Base-by-base conservation (phyloP, 1,140 invertebrate genomes). In the Meloidogyne chitwoodi region DNA sequence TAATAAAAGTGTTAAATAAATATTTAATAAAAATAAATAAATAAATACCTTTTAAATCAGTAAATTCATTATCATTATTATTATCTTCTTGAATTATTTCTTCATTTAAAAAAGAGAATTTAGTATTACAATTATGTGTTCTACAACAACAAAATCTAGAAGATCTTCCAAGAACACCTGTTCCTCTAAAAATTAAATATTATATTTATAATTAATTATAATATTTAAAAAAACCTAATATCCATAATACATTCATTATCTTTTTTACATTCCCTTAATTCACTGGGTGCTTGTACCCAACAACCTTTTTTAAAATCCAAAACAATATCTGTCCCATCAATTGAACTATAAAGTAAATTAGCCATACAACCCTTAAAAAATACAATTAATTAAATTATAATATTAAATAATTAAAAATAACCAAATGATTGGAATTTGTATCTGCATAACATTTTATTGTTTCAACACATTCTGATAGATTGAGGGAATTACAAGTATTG, bases 61-160 rank as follows among this genome's bases (percentile, higher is more conserved):
- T n/a, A 14, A 56, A n/a, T 56, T 56, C 48, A 56, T 56, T 41
- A 41, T 41, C 38, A n/a, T n/a, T n/a, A 14, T 34, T 10, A 4
- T 34, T 14, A 16, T 44, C 41, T 44, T 56, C 48, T n/a, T 56
- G 4, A 38, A 38, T n/a, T 1, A 5, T n/a, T n/a, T 56, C 48
- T 56, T 56, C 48, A 56, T 56, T n/a, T n/a, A n/a, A 19, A n/a
- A 56, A 56, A n/a, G 48, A n/a, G 22, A 24, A 56, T 24, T 80
- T 81, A 14, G 72, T 19, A 64, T 83, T 83, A 65, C 81, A 83
- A 44, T 84, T 69, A 41, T 83, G 81, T 12, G 81, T 84, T n/a
- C 78, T 61, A 63, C 81, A 83, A 31, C 81, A 83, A 77, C 81
- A 83, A 62, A 83, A 83, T 65, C 75, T 73, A 0, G 76, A 69